Evolutionary conservation across 2,113 vertebrate species (phyloP).

Genomic region (Spilogale gracilis): DNA sequence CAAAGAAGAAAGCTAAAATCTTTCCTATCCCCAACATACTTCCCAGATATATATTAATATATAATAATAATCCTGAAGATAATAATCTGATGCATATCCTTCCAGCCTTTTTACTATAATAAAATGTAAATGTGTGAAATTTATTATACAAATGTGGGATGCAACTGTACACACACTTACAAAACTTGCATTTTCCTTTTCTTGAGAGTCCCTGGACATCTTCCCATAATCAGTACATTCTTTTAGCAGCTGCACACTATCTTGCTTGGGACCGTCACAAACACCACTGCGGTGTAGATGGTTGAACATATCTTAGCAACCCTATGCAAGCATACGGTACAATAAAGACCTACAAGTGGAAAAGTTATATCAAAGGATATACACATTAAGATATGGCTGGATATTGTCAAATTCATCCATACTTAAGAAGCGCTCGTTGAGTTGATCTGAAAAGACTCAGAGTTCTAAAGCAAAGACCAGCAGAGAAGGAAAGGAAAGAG

Average conservation of each 20-base stretch:
- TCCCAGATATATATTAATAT: not conserved
- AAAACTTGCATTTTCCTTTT: not conserved
- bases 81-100: not conserved
- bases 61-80: not conserved
- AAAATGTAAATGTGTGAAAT: not conserved
- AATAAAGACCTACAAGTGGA: not conserved
- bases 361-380: not conserved
- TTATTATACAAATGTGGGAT: not conserved
- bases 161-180: not conserved
- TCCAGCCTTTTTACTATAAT: not conserved
- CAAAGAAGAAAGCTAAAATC: constrained; percentile 4
- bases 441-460: not conserved
- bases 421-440: not conserved
- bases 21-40: not conserved
- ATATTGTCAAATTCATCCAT: not conserved
- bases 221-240: not conserved
- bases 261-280: not conserved
- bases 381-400: not conserved
- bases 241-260: not conserved
- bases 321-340: not conserved
- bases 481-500: not conserved
- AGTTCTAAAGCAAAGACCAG: not conserved
- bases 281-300: not conserved
- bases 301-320: not conserved
- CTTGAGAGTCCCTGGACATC: not conserved